Evolutionary conservation across 1,140 invertebrate genomes (phyloP), one percentile per base, ranked within the genome.

Genomic region (Hylyphantes graminicola): DNA sequence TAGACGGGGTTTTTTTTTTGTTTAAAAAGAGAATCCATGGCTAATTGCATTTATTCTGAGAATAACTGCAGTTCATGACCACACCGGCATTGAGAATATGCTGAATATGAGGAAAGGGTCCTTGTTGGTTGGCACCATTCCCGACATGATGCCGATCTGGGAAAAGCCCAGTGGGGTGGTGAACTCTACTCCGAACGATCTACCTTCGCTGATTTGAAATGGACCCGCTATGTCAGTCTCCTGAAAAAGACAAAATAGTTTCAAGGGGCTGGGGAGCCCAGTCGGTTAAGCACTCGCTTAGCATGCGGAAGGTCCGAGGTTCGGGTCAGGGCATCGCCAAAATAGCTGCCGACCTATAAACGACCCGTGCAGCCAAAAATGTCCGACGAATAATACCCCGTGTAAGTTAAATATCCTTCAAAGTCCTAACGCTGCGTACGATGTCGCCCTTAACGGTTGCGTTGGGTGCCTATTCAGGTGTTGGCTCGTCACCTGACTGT

Each of bases 201-300:
- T 64, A 15, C 67, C 55, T 57, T 48, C 9, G 12, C 51, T 72
- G 0, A 83, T 67, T 19, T 74, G 75, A 75, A 74, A 83, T 15
- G 80, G 80, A 11, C 80, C 80, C 35, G 80, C 74, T n/a, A 83
- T 74, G 59, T 83, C 80, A 11, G 80, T 74, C 48, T 75, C 72
- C 80, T 83, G 13, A 7, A 73, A 59, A 54, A 57, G 11, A 77
- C 11, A 48, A 48, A 61, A 61, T 55, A 13, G 19, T 63, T 4
- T 61, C 0, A n/a, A 17, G n/a, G n/a, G n/a, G n/a, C n/a, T n/a
- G n/a, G n/a, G n/a, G n/a, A n/a, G n/a, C n/a, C n/a, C n/a, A n/a
- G n/a, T n/a, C n/a, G n/a, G n/a, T n/a, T n/a, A n/a, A n/a, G n/a
- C n/a, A n/a, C n/a, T n/a, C n/a, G n/a, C n/a, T n/a, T n/a, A n/a